Conservation (phyloP, 2,797 vertebrate genomes). For the Typhlichthys subterraneus region DNA sequence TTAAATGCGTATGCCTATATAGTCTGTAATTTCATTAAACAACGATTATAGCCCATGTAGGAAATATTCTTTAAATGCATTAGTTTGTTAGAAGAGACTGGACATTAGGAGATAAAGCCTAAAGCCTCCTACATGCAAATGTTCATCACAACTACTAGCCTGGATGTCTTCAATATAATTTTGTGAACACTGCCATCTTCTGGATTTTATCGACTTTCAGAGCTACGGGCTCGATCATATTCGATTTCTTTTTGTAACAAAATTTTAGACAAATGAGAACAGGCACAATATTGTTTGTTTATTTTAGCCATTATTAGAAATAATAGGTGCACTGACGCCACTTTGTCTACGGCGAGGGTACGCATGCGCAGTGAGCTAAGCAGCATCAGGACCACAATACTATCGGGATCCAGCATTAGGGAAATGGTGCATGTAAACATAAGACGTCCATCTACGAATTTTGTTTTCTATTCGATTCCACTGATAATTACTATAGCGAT, state of each 20-base stretch:
- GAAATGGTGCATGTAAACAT: slow-evolving; percentile 66
- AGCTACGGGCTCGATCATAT: too few species aligned
- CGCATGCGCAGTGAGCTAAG: slow-evolving; percentile 71
- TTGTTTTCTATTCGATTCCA: background rate
- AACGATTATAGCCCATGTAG: too few species aligned
- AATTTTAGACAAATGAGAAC: too few species aligned
- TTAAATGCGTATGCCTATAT: too few species aligned
- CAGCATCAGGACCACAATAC: slow-evolving; percentile 79
- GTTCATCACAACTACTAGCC: slow-evolving; percentile 2
- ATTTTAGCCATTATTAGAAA: background rate
- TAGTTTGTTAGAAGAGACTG: too few species aligned
- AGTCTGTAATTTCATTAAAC: too few species aligned
- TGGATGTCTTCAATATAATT: slow-evolving; percentile 20
- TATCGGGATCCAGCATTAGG: slow-evolving; percentile 32
- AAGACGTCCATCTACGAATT: background rate
- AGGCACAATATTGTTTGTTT: too few species aligned
- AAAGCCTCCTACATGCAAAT: slow-evolving; percentile 1
- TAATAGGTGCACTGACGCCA: background rate
- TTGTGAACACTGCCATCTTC: slow-evolving; percentile 69
- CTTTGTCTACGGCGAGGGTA: slow-evolving; percentile 49
- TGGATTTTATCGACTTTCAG: slow-evolving; percentile 30
- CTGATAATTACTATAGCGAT: background rate
- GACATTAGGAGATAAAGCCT: too few species aligned
- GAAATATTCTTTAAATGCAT: too few species aligned
- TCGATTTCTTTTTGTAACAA: too few species aligned